Evolutionary conservation across 2,888 invertebrate genomes (phyloP), one percentile per base, ranked within the genome.

Genomic region (Pteria penguin): DNA sequence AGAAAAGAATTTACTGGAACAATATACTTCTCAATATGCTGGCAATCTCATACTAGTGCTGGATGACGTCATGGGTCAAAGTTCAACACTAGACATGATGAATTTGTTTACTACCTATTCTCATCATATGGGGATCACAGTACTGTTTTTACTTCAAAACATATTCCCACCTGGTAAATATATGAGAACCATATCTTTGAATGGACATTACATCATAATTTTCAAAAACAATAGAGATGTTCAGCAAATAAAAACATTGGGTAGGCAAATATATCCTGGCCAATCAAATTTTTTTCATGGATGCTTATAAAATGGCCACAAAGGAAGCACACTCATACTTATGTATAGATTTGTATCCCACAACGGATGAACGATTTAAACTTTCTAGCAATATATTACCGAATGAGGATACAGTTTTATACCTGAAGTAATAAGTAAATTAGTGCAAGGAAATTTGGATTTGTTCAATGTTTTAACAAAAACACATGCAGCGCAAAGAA

Each of bases 231-330:
- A 62, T 57, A 22, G 80, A 29, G 78, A 78, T 58, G 70, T 72
- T 45, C 61, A 67, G 31, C 80, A 80, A 66, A 74, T 81, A 26
- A 61, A 74, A 36, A 70, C 75, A 2, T 72, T 81, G 27, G 78
- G 68, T 27, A 73, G 74, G 57, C 81, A 81, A 62, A 75, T 78
- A 32, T 78, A 68, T 55, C 76, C 78, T 5, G 54, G 76, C 32
- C 76, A 76, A 67, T 24, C 63, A 24, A 68, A 72, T 2, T 81
- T 67, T 57, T 58, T 78, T 81, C 61, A 78, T 76, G 76, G 76
- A 78, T 63, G 69, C 71, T 24, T 81, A 76, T 69, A 61, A 58
- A 66, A 72, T 69, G 36, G 72, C 72, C 4, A 75, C 75, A 62
- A 33, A 32, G 1, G 54, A 31, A 72, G 55, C 29, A 24, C 63